phyloP scores from a whole-genome alignment of 92 coral and sea anemone genomes.

The Parazoanthus atlanticus region DNA sequence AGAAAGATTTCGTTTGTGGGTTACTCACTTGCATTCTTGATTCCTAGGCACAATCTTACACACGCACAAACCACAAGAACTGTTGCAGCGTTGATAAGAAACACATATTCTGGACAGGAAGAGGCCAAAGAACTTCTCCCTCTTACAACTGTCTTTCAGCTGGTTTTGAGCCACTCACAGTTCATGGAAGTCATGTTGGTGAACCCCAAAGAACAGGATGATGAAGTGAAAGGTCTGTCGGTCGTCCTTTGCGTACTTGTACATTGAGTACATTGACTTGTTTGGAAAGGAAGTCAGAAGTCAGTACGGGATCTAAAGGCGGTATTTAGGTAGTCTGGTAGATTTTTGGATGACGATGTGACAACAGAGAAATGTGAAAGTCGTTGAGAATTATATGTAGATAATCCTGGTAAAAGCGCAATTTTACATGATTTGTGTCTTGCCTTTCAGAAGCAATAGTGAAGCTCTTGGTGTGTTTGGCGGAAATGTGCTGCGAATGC shows the following conservation, averaged over 20 bases:
- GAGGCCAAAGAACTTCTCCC: conserved; percentile 51
- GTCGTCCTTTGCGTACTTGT: background rate
- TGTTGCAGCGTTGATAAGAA: conserved; percentile 56
- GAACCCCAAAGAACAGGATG: conserved; percentile 6
- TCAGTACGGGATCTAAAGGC: background rate
- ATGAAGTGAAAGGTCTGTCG: conserved; percentile 55
- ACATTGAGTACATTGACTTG: background rate
- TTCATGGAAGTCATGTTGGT: conserved; percentile 76
- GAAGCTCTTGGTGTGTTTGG: conserved; percentile 72
- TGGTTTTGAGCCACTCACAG: conserved; percentile 85
- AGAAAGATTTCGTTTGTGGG: too few relatives aligned
- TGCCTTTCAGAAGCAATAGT: conserved; percentile 67
- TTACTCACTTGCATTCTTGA: background rate
- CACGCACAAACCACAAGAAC: conserved; percentile 51
- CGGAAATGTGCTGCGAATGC: conserved; percentile 72
- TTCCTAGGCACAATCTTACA: conserved; percentile 13
- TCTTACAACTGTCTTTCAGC: conserved; percentile 76
- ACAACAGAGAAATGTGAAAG: background rate
- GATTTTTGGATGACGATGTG: background rate
- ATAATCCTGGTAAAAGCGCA: background rate
- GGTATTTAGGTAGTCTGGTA: background rate
- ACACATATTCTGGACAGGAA: conserved; percentile 49
- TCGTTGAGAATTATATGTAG: too few relatives aligned
- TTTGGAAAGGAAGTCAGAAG: background rate
- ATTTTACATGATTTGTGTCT: background rate